Percentiles rank a stretch among this genome's conserved stretches.
Conservation (phyloP, 1,140 invertebrate species). For the Megalopta genalis region DNA sequence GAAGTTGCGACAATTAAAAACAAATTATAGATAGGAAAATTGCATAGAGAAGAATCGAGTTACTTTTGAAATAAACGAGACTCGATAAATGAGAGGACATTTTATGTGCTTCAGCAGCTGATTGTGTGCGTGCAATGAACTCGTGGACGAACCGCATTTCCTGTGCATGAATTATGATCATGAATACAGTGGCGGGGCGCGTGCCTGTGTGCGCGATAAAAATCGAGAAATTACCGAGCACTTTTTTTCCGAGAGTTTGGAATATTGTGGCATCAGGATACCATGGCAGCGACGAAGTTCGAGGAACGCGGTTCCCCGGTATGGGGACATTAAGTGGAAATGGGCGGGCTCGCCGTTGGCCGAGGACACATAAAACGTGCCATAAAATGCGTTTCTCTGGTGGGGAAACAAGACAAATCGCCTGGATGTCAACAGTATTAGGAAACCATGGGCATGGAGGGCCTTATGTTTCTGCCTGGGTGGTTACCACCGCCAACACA, state of each 20-base stretch:
- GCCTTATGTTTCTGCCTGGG: constrained; percentile 11
- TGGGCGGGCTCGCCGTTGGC: constrained; percentile 45
- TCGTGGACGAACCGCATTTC: neutral
- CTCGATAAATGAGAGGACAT: neutral
- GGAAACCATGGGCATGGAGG: constrained; percentile 54
- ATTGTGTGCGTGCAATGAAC: neutral
- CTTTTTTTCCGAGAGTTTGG: constrained; percentile 60
- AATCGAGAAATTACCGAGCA: neutral
- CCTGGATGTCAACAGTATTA: constrained; percentile 69
- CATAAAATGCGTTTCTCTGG: constrained; percentile 59
- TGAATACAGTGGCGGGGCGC: rapidly evolving
- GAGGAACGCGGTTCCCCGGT: neutral
- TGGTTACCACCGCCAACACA: constrained; percentile 10
- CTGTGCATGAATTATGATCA: neutral
- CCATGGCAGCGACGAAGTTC: constrained; percentile 49
- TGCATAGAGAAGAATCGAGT: too few species aligned
- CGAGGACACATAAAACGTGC: constrained; percentile 45
- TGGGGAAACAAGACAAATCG: constrained; percentile 70
- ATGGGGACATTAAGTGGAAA: constrained; percentile 17
- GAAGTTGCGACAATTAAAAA: too few species aligned
- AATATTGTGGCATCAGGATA: constrained; percentile 69
- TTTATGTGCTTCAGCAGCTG: neutral
- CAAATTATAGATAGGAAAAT: too few species aligned
- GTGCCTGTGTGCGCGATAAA: neutral
- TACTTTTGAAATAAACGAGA: too few species aligned